These are phyloP conservation scores for Lasioglossum figueresi DNA, from an alignment of 2,888 invertebrate species.

Conservation along the genomic window DNA sequence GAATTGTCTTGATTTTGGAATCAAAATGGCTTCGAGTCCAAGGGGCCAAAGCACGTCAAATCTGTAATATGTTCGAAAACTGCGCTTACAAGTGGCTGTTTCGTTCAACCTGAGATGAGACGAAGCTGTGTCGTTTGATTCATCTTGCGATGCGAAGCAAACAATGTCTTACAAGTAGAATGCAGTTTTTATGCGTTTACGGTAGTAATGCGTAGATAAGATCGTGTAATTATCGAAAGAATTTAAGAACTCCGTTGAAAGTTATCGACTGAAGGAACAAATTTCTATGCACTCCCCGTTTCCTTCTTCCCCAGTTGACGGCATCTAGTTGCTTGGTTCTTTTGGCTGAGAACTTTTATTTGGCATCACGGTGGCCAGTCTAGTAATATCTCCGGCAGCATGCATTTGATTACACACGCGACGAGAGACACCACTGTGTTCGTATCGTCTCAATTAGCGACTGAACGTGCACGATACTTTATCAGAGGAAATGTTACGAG, in stretches of 20 bases:
- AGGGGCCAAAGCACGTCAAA: no score
- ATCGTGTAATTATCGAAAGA: not conserved
- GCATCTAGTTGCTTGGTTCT: not conserved
- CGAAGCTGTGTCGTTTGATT: not conserved
- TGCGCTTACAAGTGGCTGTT: no score
- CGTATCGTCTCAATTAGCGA: conserved; percentile 6
- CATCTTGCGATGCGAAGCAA: not conserved
- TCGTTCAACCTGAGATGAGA: no score
- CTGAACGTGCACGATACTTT: not conserved
- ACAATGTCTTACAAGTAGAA: not conserved
- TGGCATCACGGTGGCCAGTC: not conserved
- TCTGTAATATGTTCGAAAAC: no score
- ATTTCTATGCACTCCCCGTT: not conserved
- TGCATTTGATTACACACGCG: not conserved
- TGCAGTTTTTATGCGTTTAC: not conserved
- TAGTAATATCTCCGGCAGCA: not conserved
- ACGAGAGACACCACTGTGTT: not conserved
- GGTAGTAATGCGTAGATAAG: not conserved
- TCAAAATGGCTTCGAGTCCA: no score
- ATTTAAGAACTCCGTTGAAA: not conserved
- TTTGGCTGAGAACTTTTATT: not conserved
- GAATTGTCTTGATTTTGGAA: no score
- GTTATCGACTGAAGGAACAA: not conserved
- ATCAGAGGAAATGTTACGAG: not conserved
- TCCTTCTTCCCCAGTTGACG: not conserved